Evolutionary conservation across 1,140 invertebrate genomes (phyloP).

Genomic region (Triops longicaudatus): DNA sequence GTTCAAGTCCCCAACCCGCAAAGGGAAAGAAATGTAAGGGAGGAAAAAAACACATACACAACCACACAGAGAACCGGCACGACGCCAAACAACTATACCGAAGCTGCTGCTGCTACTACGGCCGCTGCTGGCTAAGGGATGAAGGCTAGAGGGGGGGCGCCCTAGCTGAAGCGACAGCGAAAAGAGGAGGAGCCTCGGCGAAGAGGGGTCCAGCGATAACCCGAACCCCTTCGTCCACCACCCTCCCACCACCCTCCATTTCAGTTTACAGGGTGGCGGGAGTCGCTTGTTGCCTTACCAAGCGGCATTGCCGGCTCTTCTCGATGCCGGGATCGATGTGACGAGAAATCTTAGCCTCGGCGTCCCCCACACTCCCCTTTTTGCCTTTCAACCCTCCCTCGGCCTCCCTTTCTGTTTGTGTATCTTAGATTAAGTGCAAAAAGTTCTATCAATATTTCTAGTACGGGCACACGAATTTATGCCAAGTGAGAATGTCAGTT

Average conservation of each 20-base stretch:
- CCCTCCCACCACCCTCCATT: not conserved
- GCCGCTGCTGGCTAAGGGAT: not conserved
- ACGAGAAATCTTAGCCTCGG: not conserved
- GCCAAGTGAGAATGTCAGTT: too few species aligned
- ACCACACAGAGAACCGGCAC: not conserved
- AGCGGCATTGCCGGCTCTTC: not conserved
- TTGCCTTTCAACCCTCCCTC: not conserved
- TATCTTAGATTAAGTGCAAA: not conserved
- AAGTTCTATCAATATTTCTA: too few species aligned
- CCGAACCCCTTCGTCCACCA: not conserved
- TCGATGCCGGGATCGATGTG: not conserved
- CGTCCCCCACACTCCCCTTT: not conserved
- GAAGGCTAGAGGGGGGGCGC: not conserved
- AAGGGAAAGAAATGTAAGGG: not conserved
- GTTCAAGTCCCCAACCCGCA: not conserved
- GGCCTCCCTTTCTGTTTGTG: not conserved
- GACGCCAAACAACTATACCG: not conserved
- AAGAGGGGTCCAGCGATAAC: not conserved
- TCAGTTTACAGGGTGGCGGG: not conserved
- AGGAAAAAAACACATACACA: not conserved
- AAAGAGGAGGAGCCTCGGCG: not conserved
- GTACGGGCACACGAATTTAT: too few species aligned
- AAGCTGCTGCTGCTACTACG: not conserved
- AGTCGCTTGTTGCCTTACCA: constrained; percentile 5
- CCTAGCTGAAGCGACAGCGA: not conserved